These are phyloP conservation scores for Rhizomys pruinosus DNA, from an alignment of 2,113 vertebrate genomes.

Conservation along the genomic window DNA sequence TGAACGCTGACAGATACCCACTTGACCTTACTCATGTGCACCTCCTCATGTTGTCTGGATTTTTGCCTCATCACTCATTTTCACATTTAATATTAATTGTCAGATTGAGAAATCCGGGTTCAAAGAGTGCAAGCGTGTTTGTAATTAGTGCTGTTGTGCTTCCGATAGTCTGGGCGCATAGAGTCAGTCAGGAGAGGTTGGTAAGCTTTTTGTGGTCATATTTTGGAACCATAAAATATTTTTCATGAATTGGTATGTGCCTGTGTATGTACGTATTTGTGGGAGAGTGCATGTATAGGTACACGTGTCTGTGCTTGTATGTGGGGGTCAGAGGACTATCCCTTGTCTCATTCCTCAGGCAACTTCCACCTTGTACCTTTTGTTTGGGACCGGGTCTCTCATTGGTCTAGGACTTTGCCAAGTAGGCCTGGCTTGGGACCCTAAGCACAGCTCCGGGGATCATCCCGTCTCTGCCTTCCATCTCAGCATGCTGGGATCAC, in stretches of 20 bases:
- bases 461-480: background rate
- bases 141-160: background rate
- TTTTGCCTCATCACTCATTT: background rate
- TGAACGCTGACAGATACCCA: fast-evolving
- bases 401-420: background rate
- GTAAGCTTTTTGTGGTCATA: background rate
- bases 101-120: background rate
- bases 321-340: background rate
- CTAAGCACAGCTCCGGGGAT: no score
- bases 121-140: background rate
- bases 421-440: background rate
- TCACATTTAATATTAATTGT: background rate
- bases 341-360: background rate
- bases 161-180: background rate
- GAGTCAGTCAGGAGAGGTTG: background rate
- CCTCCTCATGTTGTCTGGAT: fast-evolving
- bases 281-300: background rate
- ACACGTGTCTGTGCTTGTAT: background rate
- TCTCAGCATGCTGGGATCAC: background rate
- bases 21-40: background rate
- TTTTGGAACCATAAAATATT: background rate
- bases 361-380: background rate
- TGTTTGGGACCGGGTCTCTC: background rate
- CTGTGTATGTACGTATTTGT: background rate
- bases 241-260: background rate